A percentile compares a stretch with the other conserved stretches of the same genome.
phyloP scores from a whole-genome alignment of 2,888 invertebrate genomes.

The Sinohyriopsis cumingii region DNA sequence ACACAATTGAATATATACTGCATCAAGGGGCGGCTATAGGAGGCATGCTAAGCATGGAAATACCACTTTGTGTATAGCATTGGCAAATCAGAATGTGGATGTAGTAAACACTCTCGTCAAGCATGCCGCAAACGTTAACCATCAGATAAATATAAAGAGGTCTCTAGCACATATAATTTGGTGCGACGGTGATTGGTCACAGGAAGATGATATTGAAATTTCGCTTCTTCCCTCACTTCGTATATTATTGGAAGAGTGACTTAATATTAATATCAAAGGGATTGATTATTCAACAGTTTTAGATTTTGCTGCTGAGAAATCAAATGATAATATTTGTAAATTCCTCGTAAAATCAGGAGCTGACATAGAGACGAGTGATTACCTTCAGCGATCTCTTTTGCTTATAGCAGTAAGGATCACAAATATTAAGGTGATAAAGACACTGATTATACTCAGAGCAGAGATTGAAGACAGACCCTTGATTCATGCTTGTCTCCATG shows the following conservation, averaged over 20 bases:
- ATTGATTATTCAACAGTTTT: constrained; percentile 13
- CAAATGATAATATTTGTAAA: background rate
- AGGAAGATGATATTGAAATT: background rate
- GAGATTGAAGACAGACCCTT: too few species aligned
- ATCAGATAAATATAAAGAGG: background rate
- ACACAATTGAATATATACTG: constrained; percentile 15
- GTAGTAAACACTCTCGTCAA: constrained; percentile 9
- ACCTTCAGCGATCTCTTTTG: constrained; percentile 16
- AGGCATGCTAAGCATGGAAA: constrained; percentile 7
- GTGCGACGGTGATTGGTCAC: constrained; percentile 1
- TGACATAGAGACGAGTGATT: constrained; percentile 7
- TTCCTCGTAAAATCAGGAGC: constrained; percentile 11
- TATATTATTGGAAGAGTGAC: constrained; percentile 1
- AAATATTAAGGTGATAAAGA: constrained; percentile 2
- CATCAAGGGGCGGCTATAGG: constrained; percentile 17
- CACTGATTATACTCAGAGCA: constrained; percentile 8
- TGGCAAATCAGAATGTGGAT: constrained; percentile 4
- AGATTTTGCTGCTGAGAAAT: constrained; percentile 12
- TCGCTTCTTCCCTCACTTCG: constrained; percentile 11
- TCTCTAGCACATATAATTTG: constrained; percentile 9
- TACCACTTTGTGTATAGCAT: constrained; percentile 6
- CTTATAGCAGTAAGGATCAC: constrained; percentile 16
- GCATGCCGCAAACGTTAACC: constrained; percentile 4
- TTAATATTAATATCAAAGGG: constrained; percentile 12
- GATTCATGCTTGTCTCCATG: constrained; percentile 15